Conservation (phyloP, 2,113 vertebrate genomes). For the Gobius niger region DNA sequence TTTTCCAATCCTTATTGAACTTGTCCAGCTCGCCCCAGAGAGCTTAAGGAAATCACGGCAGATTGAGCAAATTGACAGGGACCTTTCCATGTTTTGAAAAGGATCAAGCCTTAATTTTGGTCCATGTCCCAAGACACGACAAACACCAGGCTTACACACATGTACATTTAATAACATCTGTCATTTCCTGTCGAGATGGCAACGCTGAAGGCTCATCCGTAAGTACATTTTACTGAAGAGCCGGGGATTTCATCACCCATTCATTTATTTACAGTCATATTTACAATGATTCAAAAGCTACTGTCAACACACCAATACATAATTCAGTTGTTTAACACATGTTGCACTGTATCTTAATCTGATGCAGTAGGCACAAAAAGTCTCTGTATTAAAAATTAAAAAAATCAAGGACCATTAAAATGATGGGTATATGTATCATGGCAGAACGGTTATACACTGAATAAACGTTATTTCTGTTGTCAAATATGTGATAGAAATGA, state of each 20-base stretch:
- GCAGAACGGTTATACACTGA: too few species aligned
- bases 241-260: not conserved
- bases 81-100: conserved; percentile 4
- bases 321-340: too few species aligned
- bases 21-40: conserved; percentile 42
- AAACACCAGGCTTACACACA: conserved; percentile 66
- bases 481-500: too few species aligned
- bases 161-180: conserved; percentile 66
- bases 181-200: conserved; percentile 57
- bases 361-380: not conserved
- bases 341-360: not conserved
- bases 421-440: too few species aligned
- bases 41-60: conserved; percentile 44
- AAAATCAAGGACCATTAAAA: too few species aligned
- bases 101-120: conserved; percentile 64
- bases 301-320: too few species aligned
- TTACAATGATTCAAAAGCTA: too few species aligned
- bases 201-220: not conserved
- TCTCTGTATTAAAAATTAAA: not conserved
- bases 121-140: conserved; percentile 57
- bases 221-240: not conserved
- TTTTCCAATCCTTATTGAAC: conserved; percentile 44
- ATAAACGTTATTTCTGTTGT: too few species aligned
- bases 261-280: too few species aligned
- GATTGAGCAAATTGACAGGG: conserved; percentile 57